Evolutionary conservation across 2,797 vertebrate species (phyloP).

Genomic region (Mareca strepera): DNA sequence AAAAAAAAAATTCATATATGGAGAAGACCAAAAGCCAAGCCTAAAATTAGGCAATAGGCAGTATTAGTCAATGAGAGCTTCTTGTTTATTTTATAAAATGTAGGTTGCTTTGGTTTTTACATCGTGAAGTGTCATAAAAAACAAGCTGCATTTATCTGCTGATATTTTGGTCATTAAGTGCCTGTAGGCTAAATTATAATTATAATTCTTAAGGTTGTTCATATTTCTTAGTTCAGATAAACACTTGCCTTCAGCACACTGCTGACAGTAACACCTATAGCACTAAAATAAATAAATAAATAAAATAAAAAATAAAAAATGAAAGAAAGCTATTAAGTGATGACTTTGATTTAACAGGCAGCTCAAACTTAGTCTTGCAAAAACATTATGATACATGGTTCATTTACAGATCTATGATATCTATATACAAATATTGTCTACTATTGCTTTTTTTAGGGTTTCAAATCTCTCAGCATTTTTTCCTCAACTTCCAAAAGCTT

Average conservation of each 20-base stretch:
- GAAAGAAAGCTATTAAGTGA: not conserved
- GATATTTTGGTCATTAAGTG: not conserved
- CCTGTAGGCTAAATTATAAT: not conserved
- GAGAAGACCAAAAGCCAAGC: not conserved
- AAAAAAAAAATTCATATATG: not conserved
- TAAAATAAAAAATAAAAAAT: too few relatives aligned
- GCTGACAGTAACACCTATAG: constrained; percentile 33
- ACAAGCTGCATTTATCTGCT: not conserved
- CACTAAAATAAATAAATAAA: not conserved
- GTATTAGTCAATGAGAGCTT: not conserved
- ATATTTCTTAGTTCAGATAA: constrained; percentile 39
- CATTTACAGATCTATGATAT: not conserved
- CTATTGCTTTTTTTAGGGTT: not conserved
- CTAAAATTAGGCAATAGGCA: not conserved
- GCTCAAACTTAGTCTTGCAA: not conserved
- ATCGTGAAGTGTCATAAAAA: not conserved
- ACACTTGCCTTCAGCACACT: not conserved
- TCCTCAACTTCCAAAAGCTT: not conserved
- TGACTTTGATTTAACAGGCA: not conserved
- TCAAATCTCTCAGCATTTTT: not conserved
- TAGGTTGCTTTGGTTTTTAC: not conserved
- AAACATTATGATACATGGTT: not conserved
- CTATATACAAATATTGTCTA: not conserved
- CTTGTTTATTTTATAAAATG: not conserved
- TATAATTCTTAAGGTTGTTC: not conserved